Conservation (phyloP, 2,797 vertebrate genomes). For the Chiroxiphia lanceolata region DNA sequence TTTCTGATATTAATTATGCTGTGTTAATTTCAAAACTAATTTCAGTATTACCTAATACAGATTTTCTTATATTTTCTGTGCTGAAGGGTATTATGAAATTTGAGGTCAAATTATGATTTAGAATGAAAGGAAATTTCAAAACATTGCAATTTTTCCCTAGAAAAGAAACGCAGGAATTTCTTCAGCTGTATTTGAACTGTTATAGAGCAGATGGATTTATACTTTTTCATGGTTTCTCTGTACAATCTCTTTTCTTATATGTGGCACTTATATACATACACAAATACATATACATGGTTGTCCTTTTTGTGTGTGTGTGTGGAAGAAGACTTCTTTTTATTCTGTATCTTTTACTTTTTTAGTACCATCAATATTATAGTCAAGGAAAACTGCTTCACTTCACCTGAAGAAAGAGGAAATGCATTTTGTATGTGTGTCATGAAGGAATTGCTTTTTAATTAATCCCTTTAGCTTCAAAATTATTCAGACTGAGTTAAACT, state of each 20-base stretch:
- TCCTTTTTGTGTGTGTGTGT: not conserved
- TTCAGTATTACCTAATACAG: not conserved
- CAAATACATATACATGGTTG: not conserved
- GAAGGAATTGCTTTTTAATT: not conserved
- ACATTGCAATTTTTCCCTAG: not conserved
- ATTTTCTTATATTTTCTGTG: not conserved
- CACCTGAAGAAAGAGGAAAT: not conserved
- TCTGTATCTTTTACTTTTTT: not conserved
- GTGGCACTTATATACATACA: not conserved
- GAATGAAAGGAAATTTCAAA: not conserved
- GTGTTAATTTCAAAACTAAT: not conserved
- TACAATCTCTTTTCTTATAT: not conserved
- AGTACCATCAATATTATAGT: not conserved
- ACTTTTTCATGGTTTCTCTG: not conserved
- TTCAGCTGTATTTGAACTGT: not conserved
- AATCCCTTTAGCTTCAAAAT: not conserved
- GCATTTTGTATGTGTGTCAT: not conserved
- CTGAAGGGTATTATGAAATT: not conserved
- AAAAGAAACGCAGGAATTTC: not conserved
- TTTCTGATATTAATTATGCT: not conserved
- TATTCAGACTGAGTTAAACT: not conserved
- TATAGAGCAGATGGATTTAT: not conserved
- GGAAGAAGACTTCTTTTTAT: not conserved
- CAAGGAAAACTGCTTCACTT: not conserved
- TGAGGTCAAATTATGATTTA: not conserved